Evolutionary conservation across 2,888 invertebrate genomes (phyloP), one percentile per base, ranked within the genome.

Genomic region (Spilosoma lubricipeda): DNA sequence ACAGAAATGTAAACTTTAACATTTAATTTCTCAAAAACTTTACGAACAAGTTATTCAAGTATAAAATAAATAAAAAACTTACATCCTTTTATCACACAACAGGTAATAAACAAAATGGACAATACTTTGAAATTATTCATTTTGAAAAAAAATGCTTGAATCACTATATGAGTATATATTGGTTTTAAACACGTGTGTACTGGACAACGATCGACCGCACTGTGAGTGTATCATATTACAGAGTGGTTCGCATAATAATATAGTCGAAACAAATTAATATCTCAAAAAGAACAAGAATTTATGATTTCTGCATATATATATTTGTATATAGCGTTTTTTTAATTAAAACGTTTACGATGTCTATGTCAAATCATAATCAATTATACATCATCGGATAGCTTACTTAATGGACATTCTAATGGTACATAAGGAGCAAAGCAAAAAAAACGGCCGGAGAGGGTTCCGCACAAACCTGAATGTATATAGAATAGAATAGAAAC

Each of bases 31-130:
- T 70, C 45, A 42, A 45, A 39, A 18, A 42, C 39, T 23, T 52
- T 52, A 48, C 27, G 30, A 18, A 39, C 15, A 45, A 8, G 45
- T 67, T 18, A 59, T 59, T 27, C 59, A 59, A 45, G 33, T 20
- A n/a, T 23, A 5, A n/a, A 23, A 36, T n/a, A 69, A n/a, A 33
- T 33, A 2, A 68, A 56, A 69, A n/a, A 72, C 81, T 81, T 71
- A 81, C 81, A 66, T 71, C 71, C 77, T 71, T 13, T 33, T 11
- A 77, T 74, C 18, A 68, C 7, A 13, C 42, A 70, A 20, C 71
- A 36, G 56, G 23, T 39, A 7, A 65, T 18, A n/a, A 75, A 36
- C 59, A 39, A 27, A 36, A 66, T 0, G 0, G 48, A 42, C 23
- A 71, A 33, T 27, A 75, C 2, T 59, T n/a, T 33, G 27, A 72